Conservation (phyloP, 1,140 invertebrate genomes). For the Aphidius gifuensis region DNA sequence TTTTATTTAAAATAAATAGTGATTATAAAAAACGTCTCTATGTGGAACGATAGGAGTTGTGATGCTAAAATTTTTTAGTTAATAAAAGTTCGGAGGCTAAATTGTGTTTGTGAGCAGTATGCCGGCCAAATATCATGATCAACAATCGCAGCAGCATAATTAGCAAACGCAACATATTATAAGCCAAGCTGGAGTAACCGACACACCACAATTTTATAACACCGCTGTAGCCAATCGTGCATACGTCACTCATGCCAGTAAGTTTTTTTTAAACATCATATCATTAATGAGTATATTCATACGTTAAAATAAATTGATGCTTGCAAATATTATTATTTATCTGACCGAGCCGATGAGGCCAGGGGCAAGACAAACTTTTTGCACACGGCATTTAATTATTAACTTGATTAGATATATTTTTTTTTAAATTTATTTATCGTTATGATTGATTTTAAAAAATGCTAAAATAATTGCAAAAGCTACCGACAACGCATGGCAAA, state of each 20-base stretch:
- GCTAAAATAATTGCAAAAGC: too few relatives aligned
- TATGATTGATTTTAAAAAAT: too few relatives aligned
- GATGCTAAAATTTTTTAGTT: conserved; percentile 36
- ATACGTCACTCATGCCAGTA: conserved; percentile 39
- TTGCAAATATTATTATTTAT: too few relatives aligned
- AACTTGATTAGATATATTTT: too few relatives aligned
- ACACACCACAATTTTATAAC: conserved; percentile 38
- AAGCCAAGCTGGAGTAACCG: conserved; percentile 36
- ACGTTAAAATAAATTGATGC: too few relatives aligned
- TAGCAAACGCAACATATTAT: conserved; percentile 32
- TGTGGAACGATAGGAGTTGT: conserved; percentile 38
- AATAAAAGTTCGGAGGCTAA: conserved; percentile 35
- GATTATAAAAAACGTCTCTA: conserved; percentile 28
- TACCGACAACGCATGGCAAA: too few relatives aligned
- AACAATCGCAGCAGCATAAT: conserved; percentile 36
- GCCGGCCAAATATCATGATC: conserved; percentile 42
- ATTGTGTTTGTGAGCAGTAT: conserved; percentile 38
- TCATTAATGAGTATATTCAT: too few relatives aligned
- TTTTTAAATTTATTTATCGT: too few relatives aligned
- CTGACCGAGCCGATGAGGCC: too few relatives aligned
- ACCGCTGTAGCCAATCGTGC: conserved; percentile 35
- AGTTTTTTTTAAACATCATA: conserved; percentile 24
- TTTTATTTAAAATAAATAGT: background rate
- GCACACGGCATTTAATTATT: too few relatives aligned
- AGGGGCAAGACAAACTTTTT: too few relatives aligned